These are phyloP conservation scores for Chamaetylas fuelleborni DNA, from an alignment of 2,113 vertebrate genomes.

Conservation along the genomic window DNA sequence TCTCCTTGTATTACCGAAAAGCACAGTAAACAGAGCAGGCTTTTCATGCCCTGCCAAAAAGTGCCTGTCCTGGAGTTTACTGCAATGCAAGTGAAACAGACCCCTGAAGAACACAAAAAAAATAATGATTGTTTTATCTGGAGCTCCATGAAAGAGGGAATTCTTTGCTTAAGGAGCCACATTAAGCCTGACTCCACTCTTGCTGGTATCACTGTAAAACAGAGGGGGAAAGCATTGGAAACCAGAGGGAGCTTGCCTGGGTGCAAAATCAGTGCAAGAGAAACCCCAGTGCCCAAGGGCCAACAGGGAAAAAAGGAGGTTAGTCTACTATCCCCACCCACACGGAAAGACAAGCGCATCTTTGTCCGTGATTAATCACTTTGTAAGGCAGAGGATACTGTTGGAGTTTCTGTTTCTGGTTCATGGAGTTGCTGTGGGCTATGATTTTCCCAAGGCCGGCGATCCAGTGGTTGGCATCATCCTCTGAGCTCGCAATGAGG, in stretches of 20 bases:
- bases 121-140: slow-evolving; percentile 35
- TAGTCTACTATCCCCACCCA: not conserved
- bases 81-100: slow-evolving; percentile 21
- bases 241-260: not conserved
- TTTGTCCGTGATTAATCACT: not conserved
- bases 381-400: slow-evolving; percentile 88
- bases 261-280: not conserved
- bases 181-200: not conserved
- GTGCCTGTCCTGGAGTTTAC: slow-evolving; percentile 16
- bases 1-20: slow-evolving; percentile 1
- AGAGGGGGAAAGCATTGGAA: not conserved
- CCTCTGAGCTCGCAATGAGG: slow-evolving; percentile 76
- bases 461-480: slow-evolving; percentile 83
- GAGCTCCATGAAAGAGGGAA: slow-evolving; percentile 36
- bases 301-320: not conserved
- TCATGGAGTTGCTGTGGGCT: slow-evolving; percentile 79
- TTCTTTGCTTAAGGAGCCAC: slow-evolving; percentile 12
- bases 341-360: slow-evolving; percentile 32
- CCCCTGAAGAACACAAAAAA: slow-evolving; percentile 19
- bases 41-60: slow-evolving; percentile 56
- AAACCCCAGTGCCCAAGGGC: not conserved
- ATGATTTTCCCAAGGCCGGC: slow-evolving; percentile 84
- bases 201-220: not conserved
- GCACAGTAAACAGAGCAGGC: not conserved
- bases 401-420: slow-evolving; percentile 82